These are phyloP conservation scores for Anagrus nilaparvatae DNA, from an alignment of 1,140 invertebrate genomes.

Conservation along the genomic window DNA sequence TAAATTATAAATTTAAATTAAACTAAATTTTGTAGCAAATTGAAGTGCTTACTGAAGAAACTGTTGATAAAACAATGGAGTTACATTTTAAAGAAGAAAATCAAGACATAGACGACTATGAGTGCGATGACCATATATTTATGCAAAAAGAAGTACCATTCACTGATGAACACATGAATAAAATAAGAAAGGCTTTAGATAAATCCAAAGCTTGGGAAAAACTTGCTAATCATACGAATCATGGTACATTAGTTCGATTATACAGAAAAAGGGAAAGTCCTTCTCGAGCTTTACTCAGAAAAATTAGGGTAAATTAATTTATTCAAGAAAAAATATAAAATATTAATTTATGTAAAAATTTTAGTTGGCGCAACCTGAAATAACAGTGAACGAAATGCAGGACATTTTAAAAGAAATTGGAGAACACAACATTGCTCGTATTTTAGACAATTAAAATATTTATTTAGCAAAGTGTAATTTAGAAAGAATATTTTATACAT, in stretches of 20 bases:
- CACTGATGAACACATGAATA: conserved; percentile 18
- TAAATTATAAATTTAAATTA: background rate
- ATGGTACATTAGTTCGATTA: conserved; percentile 26
- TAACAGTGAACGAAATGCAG: too few relatives aligned
- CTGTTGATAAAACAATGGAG: conserved; percentile 1
- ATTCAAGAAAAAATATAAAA: too few relatives aligned
- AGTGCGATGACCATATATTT: background rate
- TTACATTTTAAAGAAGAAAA: conserved; percentile 16
- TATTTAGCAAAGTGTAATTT: too few relatives aligned
- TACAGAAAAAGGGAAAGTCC: conserved; percentile 19
- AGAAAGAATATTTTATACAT: too few relatives aligned
- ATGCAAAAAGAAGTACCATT: conserved; percentile 10
- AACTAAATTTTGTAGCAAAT: background rate
- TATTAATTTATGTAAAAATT: too few relatives aligned
- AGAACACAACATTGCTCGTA: too few relatives aligned
- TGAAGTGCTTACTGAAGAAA: conserved; percentile 8
- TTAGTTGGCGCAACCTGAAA: too few relatives aligned
- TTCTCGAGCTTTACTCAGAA: conserved; percentile 21
- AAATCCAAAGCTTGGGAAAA: conserved; percentile 32
- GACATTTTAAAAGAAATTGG: too few relatives aligned
- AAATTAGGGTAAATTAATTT: conserved; percentile 25
- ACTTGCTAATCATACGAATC: conserved; percentile 28
- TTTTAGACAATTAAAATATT: too few relatives aligned
- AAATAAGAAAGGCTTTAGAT: conserved; percentile 28
- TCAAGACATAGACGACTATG: conserved; percentile 8